Conservation (phyloP, 2,888 invertebrate species). For the Sarcophaga caerulescens region DNA sequence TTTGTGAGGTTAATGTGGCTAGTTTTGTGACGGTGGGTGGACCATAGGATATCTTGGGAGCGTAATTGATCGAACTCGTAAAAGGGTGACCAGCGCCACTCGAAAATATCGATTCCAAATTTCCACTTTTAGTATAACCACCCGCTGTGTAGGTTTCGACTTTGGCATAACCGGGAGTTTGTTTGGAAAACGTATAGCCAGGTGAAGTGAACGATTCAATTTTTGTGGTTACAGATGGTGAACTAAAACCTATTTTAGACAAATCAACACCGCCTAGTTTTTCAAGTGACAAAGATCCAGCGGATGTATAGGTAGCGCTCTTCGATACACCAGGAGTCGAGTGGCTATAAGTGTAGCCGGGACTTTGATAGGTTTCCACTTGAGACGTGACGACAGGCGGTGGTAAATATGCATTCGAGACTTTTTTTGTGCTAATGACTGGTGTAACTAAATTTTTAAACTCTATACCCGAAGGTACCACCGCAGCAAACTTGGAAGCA, state of each 20-base stretch:
- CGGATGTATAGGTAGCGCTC: slow-evolving; percentile 72
- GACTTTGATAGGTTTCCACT: slow-evolving; percentile 73
- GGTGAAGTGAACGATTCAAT: slow-evolving; percentile 77
- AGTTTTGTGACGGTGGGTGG: slow-evolving; percentile 71
- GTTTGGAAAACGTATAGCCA: slow-evolving; percentile 81
- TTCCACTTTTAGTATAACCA: slow-evolving; percentile 72
- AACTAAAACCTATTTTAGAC: slow-evolving; percentile 69
- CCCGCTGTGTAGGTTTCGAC: slow-evolving; percentile 72
- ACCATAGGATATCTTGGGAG: slow-evolving; percentile 73
- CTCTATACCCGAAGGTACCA: slow-evolving; percentile 82
- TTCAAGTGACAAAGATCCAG: slow-evolving; percentile 56
- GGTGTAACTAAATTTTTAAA: slow-evolving; percentile 83
- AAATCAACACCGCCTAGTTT: slow-evolving; percentile 45
- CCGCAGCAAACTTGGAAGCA: slow-evolving; percentile 78
- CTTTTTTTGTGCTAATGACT: slow-evolving; percentile 71
- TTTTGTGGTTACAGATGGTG: slow-evolving; percentile 80
- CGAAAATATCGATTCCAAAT: slow-evolving; percentile 73
- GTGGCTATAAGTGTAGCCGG: slow-evolving; percentile 75
- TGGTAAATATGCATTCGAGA: slow-evolving; percentile 75
- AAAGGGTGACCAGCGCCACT: slow-evolving; percentile 43
- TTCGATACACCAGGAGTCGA: slow-evolving; percentile 73
- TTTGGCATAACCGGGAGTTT: slow-evolving; percentile 59
- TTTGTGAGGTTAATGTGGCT: slow-evolving; percentile 66
- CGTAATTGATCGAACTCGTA: slow-evolving; percentile 63
- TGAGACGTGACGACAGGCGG: slow-evolving; percentile 70